phyloP scores from a whole-genome alignment of 2,888 invertebrate genomes.

The Hesperia comma region DNA sequence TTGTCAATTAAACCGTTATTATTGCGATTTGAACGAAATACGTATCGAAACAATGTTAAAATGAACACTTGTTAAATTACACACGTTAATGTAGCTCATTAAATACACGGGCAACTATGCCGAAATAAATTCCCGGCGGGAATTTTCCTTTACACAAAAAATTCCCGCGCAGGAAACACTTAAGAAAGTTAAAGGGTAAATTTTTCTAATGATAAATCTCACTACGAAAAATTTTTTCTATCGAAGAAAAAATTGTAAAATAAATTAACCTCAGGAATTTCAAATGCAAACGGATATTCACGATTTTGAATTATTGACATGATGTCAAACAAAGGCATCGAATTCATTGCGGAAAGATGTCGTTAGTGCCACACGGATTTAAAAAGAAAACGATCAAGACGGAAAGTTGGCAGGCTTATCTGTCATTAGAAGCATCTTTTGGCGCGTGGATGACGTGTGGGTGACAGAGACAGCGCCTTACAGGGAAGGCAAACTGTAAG shows the following conservation, averaged over 20 bases:
- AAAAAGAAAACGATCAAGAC: too few species aligned
- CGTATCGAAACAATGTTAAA: conserved; percentile 13
- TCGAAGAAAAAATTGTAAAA: not conserved
- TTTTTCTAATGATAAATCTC: conserved; percentile 15
- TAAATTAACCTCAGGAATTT: too few species aligned
- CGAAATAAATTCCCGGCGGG: not conserved
- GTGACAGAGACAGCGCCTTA: too few species aligned
- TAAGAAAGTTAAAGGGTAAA: conserved; percentile 1
- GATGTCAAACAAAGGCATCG: too few species aligned
- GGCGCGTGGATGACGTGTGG: too few species aligned
- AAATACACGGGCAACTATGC: not conserved
- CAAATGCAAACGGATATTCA: too few species aligned
- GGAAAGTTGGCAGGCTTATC: too few species aligned
- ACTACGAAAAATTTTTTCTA: conserved; percentile 12
- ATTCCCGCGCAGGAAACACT: conserved; percentile 15
- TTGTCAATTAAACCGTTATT: conserved; percentile 11
- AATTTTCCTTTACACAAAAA: conserved; percentile 4
- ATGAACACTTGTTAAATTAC: conserved; percentile 23
- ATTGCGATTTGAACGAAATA: conserved; percentile 1
- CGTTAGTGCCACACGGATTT: too few species aligned
- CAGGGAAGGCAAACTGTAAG: too few species aligned
- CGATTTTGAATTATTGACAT: too few species aligned
- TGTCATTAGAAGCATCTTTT: too few species aligned
- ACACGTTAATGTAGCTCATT: conserved; percentile 2
- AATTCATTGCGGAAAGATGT: too few species aligned